Percentiles rank a stretch among this genome's conserved stretches.
phyloP scores from a whole-genome alignment of 1,140 invertebrate genomes.

The Hylaeus volcanicus region DNA sequence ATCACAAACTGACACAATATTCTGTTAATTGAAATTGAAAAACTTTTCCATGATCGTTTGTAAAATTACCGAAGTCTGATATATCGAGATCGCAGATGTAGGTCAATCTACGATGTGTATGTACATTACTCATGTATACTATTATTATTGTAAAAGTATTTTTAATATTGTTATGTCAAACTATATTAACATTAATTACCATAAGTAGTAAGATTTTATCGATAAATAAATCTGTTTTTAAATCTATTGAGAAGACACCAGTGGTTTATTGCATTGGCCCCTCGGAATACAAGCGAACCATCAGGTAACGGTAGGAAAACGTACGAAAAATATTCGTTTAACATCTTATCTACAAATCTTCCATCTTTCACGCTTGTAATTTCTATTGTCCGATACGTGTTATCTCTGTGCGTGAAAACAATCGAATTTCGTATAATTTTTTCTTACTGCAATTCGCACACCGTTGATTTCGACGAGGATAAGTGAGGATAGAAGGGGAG shows the following conservation, averaged over 20 bases:
- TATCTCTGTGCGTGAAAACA: neutral
- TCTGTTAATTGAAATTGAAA: neutral
- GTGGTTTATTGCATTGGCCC: slow-evolving; percentile 45
- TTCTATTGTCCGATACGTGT: neutral
- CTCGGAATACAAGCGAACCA: slow-evolving; percentile 1
- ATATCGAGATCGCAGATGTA: neutral
- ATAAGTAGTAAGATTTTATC: slow-evolving; percentile 53
- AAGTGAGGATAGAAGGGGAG: slow-evolving; percentile 65
- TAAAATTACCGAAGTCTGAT: neutral
- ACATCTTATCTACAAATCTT: slow-evolving; percentile 7
- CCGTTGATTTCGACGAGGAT: slow-evolving; percentile 70
- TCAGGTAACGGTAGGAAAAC: slow-evolving; percentile 35
- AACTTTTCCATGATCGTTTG: neutral
- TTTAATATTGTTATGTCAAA: slow-evolving; percentile 56
- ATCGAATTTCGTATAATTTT: neutral
- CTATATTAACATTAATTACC: slow-evolving; percentile 50
- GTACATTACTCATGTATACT: slow-evolving; percentile 28
- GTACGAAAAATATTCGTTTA: slow-evolving; percentile 25
- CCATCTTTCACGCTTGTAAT: neutral
- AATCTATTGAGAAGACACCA: slow-evolving; percentile 53
- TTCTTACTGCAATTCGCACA: slow-evolving; percentile 72
- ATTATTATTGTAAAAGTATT: slow-evolving; percentile 48
- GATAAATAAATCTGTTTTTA: slow-evolving; percentile 66
- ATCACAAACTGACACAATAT: neutral
- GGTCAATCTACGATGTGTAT: slow-evolving; percentile 16